Conservation (phyloP, 92 coral and sea anemone genomes). For the Parazoanthus darwini region DNA sequence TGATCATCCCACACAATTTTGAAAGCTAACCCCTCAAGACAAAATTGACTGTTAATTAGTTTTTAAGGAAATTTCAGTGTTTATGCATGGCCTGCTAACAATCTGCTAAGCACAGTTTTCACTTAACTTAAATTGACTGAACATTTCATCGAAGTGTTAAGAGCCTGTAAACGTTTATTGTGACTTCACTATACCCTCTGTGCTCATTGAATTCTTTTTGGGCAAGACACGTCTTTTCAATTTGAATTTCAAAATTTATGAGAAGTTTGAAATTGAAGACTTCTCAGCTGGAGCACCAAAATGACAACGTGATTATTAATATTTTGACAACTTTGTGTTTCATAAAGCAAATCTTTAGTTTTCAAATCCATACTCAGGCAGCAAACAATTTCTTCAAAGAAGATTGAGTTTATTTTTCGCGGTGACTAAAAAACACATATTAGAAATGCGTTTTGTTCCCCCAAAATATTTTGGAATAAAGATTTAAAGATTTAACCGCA, state of each 20-base stretch:
- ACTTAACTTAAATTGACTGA: background rate
- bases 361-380: background rate
- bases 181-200: background rate
- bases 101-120: conserved; percentile 11
- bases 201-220: background rate
- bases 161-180: background rate
- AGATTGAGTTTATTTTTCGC: background rate
- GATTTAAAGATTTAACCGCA: background rate
- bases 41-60: conserved; percentile 37
- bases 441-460: background rate
- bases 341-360: conserved; percentile 21
- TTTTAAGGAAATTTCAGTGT: background rate
- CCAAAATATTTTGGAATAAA: background rate
- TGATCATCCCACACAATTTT: background rate
- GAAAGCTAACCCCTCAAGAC: conserved; percentile 26
- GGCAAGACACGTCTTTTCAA: background rate
- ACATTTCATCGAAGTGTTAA: background rate
- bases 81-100: conserved; percentile 4
- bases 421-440: background rate
- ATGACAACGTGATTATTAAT: background rate
- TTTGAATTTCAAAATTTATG: background rate
- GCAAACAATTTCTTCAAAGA: conserved; percentile 14
- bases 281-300: conserved; percentile 27
- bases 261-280: conserved; percentile 5
- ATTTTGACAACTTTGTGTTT: conserved; percentile 3